Percentiles rank a stretch among this genome's conserved stretches.
Conservation (phyloP, 2,888 invertebrate genomes). For the Rhopalosiphum nymphaeae region DNA sequence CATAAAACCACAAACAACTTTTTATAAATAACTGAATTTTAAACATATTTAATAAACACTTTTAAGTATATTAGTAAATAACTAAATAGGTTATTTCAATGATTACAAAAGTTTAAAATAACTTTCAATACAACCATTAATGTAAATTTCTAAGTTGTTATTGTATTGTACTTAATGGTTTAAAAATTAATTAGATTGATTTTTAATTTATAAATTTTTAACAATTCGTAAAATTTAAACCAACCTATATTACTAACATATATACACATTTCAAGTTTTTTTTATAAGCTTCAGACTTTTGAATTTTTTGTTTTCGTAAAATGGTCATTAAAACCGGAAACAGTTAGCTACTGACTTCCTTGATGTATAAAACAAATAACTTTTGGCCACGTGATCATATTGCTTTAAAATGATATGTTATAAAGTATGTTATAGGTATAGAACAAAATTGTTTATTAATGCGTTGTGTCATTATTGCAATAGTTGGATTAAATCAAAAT, state of each 20-base stretch:
- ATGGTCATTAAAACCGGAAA: background rate
- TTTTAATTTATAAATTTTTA: background rate
- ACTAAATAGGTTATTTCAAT: background rate
- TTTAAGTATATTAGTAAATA: background rate
- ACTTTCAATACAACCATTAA: background rate
- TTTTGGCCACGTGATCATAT: background rate
- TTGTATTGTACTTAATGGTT: background rate
- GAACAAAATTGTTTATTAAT: constrained; percentile 4
- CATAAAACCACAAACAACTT: background rate
- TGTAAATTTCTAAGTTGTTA: background rate
- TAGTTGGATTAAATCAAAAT: background rate
- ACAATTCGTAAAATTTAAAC: background rate
- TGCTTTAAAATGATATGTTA: background rate
- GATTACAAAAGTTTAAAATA: background rate
- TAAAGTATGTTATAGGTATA: background rate
- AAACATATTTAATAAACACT: background rate
- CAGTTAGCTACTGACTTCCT: background rate
- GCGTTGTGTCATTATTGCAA: background rate
- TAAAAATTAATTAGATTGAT: background rate
- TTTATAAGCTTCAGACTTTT: background rate
- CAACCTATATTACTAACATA: background rate
- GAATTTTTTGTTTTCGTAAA: background rate
- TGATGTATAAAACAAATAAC: background rate
- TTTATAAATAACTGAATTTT: background rate
- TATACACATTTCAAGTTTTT: background rate